These are phyloP conservation scores for Petrocephalus microphthalmus DNA, from an alignment of 2,113 vertebrate species.

Conservation along the genomic window DNA sequence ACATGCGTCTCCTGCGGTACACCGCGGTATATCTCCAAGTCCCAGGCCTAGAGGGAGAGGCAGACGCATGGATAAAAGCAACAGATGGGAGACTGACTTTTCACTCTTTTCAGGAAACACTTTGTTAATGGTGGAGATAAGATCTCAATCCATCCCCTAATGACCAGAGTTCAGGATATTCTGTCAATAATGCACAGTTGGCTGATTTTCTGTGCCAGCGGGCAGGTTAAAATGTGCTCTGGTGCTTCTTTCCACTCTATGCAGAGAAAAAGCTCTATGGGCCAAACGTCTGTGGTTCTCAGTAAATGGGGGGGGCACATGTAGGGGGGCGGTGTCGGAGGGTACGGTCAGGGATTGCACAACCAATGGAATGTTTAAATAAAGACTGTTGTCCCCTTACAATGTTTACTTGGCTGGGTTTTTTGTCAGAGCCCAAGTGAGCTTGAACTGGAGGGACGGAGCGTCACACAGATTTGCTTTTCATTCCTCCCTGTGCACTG, in stretches of 20 bases:
- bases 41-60: not conserved
- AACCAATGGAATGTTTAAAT: slow-evolving; percentile 7
- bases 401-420: not conserved
- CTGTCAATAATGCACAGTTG: not conserved
- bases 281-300: not conserved
- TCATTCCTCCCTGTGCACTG: not conserved
- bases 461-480: not conserved
- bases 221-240: not conserved
- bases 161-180: not conserved
- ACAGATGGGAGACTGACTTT: not conserved
- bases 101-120: slow-evolving; percentile 5
- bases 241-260: not conserved
- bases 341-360: not conserved
- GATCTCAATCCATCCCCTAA: not conserved
- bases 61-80: not conserved
- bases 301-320: not conserved
- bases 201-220: not conserved
- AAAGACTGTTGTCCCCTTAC: not conserved
- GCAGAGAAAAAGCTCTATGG: not conserved
- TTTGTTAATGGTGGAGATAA: not conserved
- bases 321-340: not conserved
- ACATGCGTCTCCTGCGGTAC: not conserved
- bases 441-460: not conserved
- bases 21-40: not conserved
- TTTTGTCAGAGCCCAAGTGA: not conserved